These are phyloP conservation scores for Rhea pennata DNA, from an alignment of 2,113 vertebrate genomes.

Conservation along the genomic window DNA sequence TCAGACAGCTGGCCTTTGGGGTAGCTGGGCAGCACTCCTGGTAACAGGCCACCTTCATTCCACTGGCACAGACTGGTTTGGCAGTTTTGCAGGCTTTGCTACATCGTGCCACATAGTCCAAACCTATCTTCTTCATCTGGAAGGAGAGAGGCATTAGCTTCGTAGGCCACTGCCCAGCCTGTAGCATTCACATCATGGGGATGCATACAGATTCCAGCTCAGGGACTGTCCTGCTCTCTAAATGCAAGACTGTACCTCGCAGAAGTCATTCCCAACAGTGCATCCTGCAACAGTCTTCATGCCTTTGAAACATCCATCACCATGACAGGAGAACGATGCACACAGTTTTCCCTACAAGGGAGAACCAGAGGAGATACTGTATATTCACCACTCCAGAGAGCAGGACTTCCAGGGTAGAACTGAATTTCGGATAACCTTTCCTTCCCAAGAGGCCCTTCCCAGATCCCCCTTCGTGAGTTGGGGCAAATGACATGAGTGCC, in stretches of 20 bases:
- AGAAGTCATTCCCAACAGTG: constrained; percentile 71
- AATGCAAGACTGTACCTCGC: constrained; percentile 74
- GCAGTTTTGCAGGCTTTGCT: constrained; percentile 68
- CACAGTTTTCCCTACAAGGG: constrained; percentile 80
- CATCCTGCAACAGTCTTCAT: constrained; percentile 15
- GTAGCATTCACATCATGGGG: neutral
- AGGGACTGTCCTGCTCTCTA: neutral
- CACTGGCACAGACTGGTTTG: constrained; percentile 51
- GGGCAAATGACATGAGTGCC: too few relatives aligned
- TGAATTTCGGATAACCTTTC: neutral
- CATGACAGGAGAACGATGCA: constrained; percentile 46
- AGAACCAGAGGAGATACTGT: neutral
- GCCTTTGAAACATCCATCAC: constrained; percentile 72
- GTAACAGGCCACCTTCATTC: constrained; percentile 54
- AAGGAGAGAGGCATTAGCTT: neutral
- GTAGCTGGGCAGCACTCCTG: constrained; percentile 82
- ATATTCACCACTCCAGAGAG: neutral
- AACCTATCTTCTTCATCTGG: constrained; percentile 77
- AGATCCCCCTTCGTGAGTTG: neutral
- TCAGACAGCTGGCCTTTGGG: constrained; percentile 75
- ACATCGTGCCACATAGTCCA: constrained; percentile 74
- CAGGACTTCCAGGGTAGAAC: neutral
- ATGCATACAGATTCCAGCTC: neutral
- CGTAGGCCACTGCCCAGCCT: neutral
- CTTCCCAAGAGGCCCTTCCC: neutral